These are phyloP conservation scores for Lithophane leautieri DNA, from an alignment of 2,888 invertebrate species.

Conservation along the genomic window DNA sequence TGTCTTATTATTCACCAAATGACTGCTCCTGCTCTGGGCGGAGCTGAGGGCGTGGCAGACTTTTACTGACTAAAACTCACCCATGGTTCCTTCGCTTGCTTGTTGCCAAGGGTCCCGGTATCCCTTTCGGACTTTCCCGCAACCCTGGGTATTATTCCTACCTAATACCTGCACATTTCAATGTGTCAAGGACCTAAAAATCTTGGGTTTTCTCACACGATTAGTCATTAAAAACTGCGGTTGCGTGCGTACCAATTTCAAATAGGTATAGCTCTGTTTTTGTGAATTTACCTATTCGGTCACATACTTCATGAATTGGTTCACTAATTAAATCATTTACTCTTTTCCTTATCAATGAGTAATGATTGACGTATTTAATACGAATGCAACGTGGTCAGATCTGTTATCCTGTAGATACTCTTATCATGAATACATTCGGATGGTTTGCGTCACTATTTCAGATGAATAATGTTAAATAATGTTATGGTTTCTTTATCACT, in stretches of 20 bases:
- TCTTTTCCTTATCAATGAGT: slow-evolving; percentile 57
- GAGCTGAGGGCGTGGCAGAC: too few relatives aligned
- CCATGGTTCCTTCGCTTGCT: too few relatives aligned
- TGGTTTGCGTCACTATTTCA: slow-evolving; percentile 35
- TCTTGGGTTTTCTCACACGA: slow-evolving; percentile 33
- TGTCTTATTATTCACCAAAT: slow-evolving; percentile 19
- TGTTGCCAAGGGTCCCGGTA: too few relatives aligned
- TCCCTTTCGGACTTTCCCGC: too few relatives aligned
- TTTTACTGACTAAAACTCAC: too few relatives aligned
- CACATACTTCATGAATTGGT: slow-evolving; percentile 15
- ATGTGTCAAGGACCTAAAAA: slow-evolving; percentile 27
- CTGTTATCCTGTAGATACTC: slow-evolving; percentile 47
- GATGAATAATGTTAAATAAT: slow-evolving; percentile 24
- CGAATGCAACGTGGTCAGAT: slow-evolving; percentile 10
- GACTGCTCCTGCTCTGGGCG: too few relatives aligned
- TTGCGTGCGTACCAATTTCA: slow-evolving; percentile 19
- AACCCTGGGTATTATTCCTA: background rate
- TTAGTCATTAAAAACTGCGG: slow-evolving; percentile 48
- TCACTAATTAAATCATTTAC: slow-evolving; percentile 24
- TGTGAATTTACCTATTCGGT: slow-evolving; percentile 7
- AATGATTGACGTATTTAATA: slow-evolving; percentile 46
- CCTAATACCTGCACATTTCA: background rate
- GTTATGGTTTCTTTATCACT: background rate
- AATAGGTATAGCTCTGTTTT: slow-evolving; percentile 1
- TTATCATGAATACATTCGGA: slow-evolving; percentile 25